Evolutionary conservation across 1,140 invertebrate genomes (phyloP), one percentile per base, ranked within the genome.

Genomic region (Drosophila rufa): DNA sequence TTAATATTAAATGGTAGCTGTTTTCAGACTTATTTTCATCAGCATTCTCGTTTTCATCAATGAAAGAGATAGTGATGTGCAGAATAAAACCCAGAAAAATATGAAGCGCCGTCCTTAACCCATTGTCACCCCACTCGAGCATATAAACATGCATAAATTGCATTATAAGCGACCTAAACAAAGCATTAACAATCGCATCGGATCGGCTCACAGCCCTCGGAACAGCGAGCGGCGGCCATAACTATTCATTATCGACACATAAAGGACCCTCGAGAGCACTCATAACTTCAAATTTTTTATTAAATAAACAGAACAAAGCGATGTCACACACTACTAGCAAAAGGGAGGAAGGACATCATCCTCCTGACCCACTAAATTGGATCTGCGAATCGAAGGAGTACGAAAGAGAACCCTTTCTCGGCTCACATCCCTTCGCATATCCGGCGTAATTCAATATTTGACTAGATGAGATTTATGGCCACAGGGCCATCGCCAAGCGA

Each of bases 361-460:
- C 85, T 84, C 84, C 51, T 87, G 84, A 87, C 85, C 84, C 84
- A 87, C 84, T 80, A 87, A 87, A 87, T 89, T 84, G 77, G 71
- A 84, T 75, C 73, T 83, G 66, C 42, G 71, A 65, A 80, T 59
- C 57, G 78, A 47, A 61, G 40, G 40, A 48, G 48, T 40, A 60
- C 55, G 77, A 47, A 57, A 33, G 36, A 48, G 48, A 46, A 60
- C 55, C 80, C 83, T 87, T 87, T 80, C 47, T 22, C 60, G 17
- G 53, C 51, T 48, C 51, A 42, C 25, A 30, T 55, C 22, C 47
- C 30, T 22, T 17, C 33, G 46, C 56, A n/a, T 55, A 80, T 85
- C 84, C 84, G 78, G 81, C 79, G 85, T 91, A 91, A 91, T 91
- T 91, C 89, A 91, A 91, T 91, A 91, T 92, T 91, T 91, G 83